Base-by-base conservation (phyloP, 2,113 vertebrate genomes). In the Orycteropus afer region DNA sequence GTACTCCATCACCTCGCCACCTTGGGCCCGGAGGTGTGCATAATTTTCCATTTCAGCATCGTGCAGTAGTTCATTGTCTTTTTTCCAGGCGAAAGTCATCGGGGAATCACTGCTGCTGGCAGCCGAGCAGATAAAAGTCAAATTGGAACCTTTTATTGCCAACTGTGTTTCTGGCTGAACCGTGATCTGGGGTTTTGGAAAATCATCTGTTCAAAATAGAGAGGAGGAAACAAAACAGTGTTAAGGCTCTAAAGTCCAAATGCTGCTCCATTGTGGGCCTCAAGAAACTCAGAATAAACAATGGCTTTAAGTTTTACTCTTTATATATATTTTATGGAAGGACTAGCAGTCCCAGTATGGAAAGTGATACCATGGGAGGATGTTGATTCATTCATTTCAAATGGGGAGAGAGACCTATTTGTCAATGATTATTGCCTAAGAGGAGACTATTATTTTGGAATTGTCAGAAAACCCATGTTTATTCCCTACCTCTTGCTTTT, bases 1-100 rank as follows among this genome's bases (percentile, higher is more conserved):
- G 40, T 99, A 99, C 97, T 99, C 99, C 49, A 99, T 99, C 97
- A 99, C 99, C 77, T 99, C 98, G 0, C 99, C 99, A 0, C 97
- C 99, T 51, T 99, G 99, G 37, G 99, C 98, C 37, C 99, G 98
- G 59, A 99, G 98, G 95, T 99, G 99, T 0, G 99, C 99, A 5
- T 99, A 99, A 96, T 99, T 99, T 97, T 99, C 99, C 98, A 99
- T 99, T 96, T 99, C 99, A 0, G 98, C 99, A 5, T 99, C 99
- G 12, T 98, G 98, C 69, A 99, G 97, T 5, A 98, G 98, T 89
- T 99, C 99, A 1, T 99, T 99, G 98, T 99, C 99, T 94, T 99
- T 99, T 96, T 99, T 99, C 99, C 99, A 99, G 47, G 99, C 98
- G 61, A 99, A 99, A 80, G 99, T 99, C 99, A 99, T 99, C 1